Percentiles rank a stretch among this genome's conserved stretches.
Evolutionary conservation across 2,113 vertebrate genomes (phyloP).

Genomic region (Haliaeetus leucogaster): DNA sequence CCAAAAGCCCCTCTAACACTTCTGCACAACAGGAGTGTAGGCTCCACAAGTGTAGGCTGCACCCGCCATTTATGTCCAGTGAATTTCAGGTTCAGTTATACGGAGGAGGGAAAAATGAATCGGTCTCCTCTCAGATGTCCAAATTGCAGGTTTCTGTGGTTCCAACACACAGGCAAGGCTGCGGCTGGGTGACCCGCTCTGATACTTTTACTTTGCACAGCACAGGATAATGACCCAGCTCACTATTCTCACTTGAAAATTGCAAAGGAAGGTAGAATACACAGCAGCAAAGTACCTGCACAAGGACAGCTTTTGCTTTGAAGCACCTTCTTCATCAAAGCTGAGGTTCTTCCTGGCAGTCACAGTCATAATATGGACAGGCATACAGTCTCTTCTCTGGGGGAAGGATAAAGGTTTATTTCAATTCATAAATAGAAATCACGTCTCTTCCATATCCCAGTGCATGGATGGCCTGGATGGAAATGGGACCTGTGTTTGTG

Average conservation of each 20-base stretch:
- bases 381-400: neutral
- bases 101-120: neutral
- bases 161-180: neutral
- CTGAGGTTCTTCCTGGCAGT: neutral
- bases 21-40: neutral
- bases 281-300: neutral
- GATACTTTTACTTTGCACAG: neutral
- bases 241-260: neutral
- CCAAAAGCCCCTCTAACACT: neutral
- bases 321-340: neutral
- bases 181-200: neutral
- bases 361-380: neutral
- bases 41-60: neutral
- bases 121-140: neutral
- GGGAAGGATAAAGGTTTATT: neutral
- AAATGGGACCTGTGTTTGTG: conserved; percentile 84
- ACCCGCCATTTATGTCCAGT: neutral
- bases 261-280: neutral
- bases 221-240: neutral
- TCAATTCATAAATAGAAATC: neutral
- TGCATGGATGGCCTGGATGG: conserved; percentile 81
- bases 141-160: neutral
- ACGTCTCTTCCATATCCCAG: conserved; percentile 50
- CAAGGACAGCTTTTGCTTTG: neutral
- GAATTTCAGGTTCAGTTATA: neutral